Evolutionary conservation across 2,888 invertebrate genomes (phyloP), one percentile per base, ranked within the genome.

Genomic region (Portevinia maculata): DNA sequence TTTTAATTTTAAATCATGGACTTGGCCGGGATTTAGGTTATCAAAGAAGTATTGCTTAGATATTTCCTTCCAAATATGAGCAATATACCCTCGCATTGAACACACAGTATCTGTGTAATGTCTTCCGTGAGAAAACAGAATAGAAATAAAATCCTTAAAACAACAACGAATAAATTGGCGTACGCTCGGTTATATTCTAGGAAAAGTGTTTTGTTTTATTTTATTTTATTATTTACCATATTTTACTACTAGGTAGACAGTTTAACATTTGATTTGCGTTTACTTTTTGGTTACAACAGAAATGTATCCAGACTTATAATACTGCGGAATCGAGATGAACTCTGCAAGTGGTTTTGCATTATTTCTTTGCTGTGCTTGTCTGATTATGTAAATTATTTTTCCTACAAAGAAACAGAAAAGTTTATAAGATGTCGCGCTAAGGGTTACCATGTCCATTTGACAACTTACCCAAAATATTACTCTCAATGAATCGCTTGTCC

Each of bases 311-410:
- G 87, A 86, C 73, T 87, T 87, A 85, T 91, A 91, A 88, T 90
- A 91, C 88, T 90, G 90, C 74, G 90, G 90, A 87, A 91, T 90
- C 86, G 88, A 86, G 76, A 91, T 87, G 85, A 86, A 87, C 70
- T 90, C 90, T 39, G 89, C 87, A 84, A 89, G 67, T 41, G 87
- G 86, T 24, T 78, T 83, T 37, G 62, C 50, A 62, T 83, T 57
- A 67, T 73, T 83, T 73, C 83, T 83, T 57, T 87, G 87, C 53
- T 34, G 88, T 55, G 88, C 88, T 83, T 90, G 90, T 15, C 90
- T 87, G 84, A 90, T 88, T 73, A 90, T 86, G 81, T 90, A 88
- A 32, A 89, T 89, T 71, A 90, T 87, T 88, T 90, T 90, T 46
- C 90, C 90, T 90, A 84, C 32, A 32, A 62, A 41, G 19, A 37